phyloP scores from a whole-genome alignment of 2,113 vertebrate genomes.

The Eubucco bourcierii region DNA sequence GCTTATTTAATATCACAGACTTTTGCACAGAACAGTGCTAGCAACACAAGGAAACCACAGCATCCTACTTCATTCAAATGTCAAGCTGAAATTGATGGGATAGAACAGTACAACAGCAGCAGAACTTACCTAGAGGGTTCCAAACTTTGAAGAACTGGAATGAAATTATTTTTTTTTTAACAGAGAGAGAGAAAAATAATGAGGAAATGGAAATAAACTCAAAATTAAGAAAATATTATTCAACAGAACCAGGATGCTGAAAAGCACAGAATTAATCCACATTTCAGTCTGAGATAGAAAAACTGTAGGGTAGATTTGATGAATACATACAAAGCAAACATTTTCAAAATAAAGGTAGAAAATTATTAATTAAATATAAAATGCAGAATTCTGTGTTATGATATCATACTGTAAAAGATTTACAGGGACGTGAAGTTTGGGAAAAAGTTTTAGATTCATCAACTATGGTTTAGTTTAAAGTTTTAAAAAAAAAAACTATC shows the following conservation, averaged over 20 bases:
- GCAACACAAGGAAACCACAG: not conserved
- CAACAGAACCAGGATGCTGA: not conserved
- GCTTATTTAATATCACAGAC: not conserved
- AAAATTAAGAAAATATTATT: not conserved
- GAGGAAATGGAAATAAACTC: not conserved
- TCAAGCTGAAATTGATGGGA: not conserved
- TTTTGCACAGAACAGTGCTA: not conserved
- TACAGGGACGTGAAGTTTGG: not conserved
- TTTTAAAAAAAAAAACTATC: not conserved
- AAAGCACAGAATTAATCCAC: not conserved
- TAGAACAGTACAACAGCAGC: not conserved
- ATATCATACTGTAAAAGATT: not conserved
- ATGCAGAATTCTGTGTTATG: too few species aligned
- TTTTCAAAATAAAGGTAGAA: not conserved
- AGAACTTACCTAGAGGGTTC: not conserved
- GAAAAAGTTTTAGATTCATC: not conserved
- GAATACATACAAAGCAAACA: rapidly evolving
- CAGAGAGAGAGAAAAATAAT: not conserved
- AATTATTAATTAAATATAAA: not conserved
- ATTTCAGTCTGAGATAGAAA: not conserved
- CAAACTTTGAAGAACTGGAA: not conserved
- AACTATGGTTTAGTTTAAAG: not conserved
- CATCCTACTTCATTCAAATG: not conserved
- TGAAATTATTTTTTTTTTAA: not conserved
- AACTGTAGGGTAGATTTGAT: not conserved